These are phyloP conservation scores for Parelbella ahira DNA, from an alignment of 2,888 invertebrate species.

Conservation along the genomic window DNA sequence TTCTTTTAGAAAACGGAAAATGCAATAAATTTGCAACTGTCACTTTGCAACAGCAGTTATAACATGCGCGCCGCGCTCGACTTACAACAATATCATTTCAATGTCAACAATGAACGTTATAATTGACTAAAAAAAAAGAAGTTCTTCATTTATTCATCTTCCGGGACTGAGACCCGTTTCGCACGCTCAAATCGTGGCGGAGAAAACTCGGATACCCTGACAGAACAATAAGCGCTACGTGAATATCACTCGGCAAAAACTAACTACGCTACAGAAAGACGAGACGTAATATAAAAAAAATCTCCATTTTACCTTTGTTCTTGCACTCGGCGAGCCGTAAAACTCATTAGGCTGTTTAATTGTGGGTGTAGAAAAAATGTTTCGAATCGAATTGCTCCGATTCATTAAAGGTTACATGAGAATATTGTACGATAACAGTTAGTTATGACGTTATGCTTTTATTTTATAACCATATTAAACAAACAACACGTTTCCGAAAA, in stretches of 20 bases:
- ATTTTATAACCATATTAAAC: too few species aligned
- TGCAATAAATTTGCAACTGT: too few species aligned
- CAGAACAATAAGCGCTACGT: constrained; percentile 49
- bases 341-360: constrained; percentile 24
- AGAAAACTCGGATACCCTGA: constrained; percentile 36
- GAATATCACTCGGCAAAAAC: constrained; percentile 42
- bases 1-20: too few species aligned
- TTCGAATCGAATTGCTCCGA: constrained; percentile 8
- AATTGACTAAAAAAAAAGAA: constrained; percentile 37
- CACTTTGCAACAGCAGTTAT: neutral
- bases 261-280: constrained; percentile 28
- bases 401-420: constrained; percentile 4
- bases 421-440: too few species aligned
- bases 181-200: constrained; percentile 33
- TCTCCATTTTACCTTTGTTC: constrained; percentile 25
- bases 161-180: constrained; percentile 51
- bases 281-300: constrained; percentile 29
- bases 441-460: too few species aligned
- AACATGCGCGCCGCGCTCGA: neutral
- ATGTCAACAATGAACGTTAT: constrained; percentile 35
- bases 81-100: constrained; percentile 12
- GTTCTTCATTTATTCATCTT: constrained; percentile 37
- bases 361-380: constrained; percentile 4
- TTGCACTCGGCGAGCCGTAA: constrained; percentile 18
- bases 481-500: too few species aligned